Conservation (phyloP, 1,140 invertebrate genomes). For the Diachasmimorpha longicaudata region DNA sequence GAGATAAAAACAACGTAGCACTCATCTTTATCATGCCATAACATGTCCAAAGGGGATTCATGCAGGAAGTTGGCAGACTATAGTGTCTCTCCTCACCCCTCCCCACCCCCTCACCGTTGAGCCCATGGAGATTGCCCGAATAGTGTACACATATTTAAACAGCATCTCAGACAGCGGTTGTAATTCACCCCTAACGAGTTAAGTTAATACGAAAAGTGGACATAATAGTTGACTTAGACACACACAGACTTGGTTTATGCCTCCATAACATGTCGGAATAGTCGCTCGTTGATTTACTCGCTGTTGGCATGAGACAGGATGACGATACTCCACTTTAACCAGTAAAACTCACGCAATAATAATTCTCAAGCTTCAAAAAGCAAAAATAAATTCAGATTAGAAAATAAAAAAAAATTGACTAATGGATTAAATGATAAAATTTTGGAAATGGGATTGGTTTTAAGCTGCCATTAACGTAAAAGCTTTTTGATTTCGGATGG, state of each 20-base stretch:
- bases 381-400: too few species aligned
- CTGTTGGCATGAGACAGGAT: background rate
- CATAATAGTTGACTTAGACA: slow-evolving; percentile 23
- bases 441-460: too few species aligned
- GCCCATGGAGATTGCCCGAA: background rate
- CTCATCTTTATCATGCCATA: slow-evolving; percentile 23
- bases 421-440: too few species aligned
- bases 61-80: slow-evolving; percentile 14
- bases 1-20: background rate
- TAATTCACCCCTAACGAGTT: slow-evolving; percentile 28
- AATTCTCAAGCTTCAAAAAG: too few species aligned
- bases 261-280: slow-evolving; percentile 41
- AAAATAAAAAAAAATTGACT: too few species aligned
- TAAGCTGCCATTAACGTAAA: too few species aligned
- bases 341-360: too few species aligned
- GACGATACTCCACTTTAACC: background rate
- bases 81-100: background rate
- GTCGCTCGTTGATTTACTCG: slow-evolving; percentile 27
- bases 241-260: slow-evolving; percentile 34
- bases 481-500: too few species aligned
- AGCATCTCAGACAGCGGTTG: background rate
- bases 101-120: too few species aligned
- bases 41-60: slow-evolving; percentile 20
- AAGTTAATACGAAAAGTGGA: slow-evolving; percentile 27
- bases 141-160: background rate